These are phyloP conservation scores for Drosophila seclusa DNA, from an alignment of 2,888 invertebrate species.

Conservation along the genomic window DNA sequence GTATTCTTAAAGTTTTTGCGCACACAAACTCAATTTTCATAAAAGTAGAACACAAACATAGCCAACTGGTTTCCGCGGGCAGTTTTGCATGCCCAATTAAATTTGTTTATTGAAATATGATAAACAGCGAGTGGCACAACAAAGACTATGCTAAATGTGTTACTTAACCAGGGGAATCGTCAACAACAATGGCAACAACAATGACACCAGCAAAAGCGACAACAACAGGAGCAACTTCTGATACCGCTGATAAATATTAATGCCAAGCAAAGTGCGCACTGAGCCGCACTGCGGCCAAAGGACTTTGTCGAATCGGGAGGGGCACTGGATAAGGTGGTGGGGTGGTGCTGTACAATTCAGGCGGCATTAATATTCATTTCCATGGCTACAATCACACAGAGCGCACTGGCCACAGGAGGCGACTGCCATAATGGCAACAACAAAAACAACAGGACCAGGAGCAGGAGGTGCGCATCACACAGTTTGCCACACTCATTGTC, in stretches of 20 bases:
- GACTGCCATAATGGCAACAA: slow-evolving; percentile 62
- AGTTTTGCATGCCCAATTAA: slow-evolving; percentile 55
- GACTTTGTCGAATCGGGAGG: slow-evolving; percentile 57
- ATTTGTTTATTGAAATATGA: slow-evolving; percentile 78
- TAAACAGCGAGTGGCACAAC: slow-evolving; percentile 39
- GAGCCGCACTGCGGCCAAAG: slow-evolving; percentile 78
- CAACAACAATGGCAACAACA: slow-evolving; percentile 24
- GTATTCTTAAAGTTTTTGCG: background rate
- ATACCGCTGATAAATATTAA: slow-evolving; percentile 80
- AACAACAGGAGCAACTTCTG: slow-evolving; percentile 52
- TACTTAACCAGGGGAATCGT: slow-evolving; percentile 49
- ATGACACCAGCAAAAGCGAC: slow-evolving; percentile 7
- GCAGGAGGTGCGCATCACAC: slow-evolving; percentile 4
- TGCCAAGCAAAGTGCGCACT: slow-evolving; percentile 79
- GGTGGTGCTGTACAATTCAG: slow-evolving; percentile 54
- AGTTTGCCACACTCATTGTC: slow-evolving; percentile 45
- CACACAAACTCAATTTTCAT: background rate
- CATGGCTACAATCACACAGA: slow-evolving; percentile 72
- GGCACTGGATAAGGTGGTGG: slow-evolving; percentile 13
- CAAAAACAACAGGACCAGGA: slow-evolving; percentile 12
- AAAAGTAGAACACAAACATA: slow-evolving; percentile 3
- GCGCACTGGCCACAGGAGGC: slow-evolving; percentile 65
- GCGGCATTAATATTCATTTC: slow-evolving; percentile 79
- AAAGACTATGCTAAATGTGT: slow-evolving; percentile 73
- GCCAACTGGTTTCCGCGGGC: background rate